Conservation (phyloP, 2,113 vertebrate species). For the Plecturocebus donacophilus region DNA sequence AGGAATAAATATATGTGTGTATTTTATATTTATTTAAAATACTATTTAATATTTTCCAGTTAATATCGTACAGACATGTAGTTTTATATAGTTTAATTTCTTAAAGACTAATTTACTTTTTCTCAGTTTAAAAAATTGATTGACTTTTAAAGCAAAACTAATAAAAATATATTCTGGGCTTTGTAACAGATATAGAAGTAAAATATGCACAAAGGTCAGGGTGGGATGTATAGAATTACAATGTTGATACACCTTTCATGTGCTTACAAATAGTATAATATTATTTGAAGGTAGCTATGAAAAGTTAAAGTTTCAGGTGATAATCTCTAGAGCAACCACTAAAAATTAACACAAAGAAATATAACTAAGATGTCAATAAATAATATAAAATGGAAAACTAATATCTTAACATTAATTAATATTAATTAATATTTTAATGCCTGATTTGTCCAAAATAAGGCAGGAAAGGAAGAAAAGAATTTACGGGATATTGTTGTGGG, state of each 20-base stretch:
- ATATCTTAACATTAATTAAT: too few species aligned
- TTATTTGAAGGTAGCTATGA: background rate
- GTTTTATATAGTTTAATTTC: background rate
- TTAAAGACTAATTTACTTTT: background rate
- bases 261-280: background rate
- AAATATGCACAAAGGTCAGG: background rate
- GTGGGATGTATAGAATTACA: background rate
- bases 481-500: background rate
- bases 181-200: background rate
- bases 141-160: background rate
- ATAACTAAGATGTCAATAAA: background rate
- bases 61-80: background rate
- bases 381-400: background rate
- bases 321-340: background rate
- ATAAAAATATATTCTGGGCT: background rate
- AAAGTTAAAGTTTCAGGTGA: background rate
- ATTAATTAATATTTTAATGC: too few species aligned
- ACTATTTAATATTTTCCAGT: background rate
- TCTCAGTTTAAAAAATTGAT: background rate
- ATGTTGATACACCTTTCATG: background rate
- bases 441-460: background rate
- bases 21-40: background rate
- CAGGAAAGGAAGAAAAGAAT: background rate
- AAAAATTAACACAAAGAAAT: background rate
- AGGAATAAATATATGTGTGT: background rate